Evolutionary conservation across 2,797 vertebrate species (phyloP), one percentile per base, ranked within the genome.

Genomic region (Characodon lateralis): DNA sequence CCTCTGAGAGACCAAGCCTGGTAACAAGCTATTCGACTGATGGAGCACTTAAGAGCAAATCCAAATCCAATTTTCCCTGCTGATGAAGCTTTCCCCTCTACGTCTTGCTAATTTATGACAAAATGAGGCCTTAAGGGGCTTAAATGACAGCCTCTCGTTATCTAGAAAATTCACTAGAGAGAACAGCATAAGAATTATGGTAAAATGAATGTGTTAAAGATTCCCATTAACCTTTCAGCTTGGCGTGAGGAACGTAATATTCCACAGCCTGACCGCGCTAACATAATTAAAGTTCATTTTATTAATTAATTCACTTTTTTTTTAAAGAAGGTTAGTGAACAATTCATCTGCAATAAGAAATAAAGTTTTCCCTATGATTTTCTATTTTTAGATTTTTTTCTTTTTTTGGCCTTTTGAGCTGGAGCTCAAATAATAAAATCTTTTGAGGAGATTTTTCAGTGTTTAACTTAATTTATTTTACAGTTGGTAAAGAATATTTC

Each of bases 1-100:
- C 53, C 78, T 68, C 66, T 77, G 72, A 87, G 73, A 87, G 12
- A 63, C 73, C 9, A 71, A 77, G 86, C 72, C 59, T 72, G 41
- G 85, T 87, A 91, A 90, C 87, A 87, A 92, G 87, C 84, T 90
- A 93, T 93, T 89, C 89, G 81, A 83, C 85, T 82, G 90, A 94
- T 87, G 70, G 78, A 90, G 87, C 92, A 88, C 91, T 92, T 90
- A 86, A 91, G 89, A 89, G 80, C 72, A 90, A 93, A 95, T 92
- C 89, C 88, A 92, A 91, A 93, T 93, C 83, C 80, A 93, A 93
- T 94, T 93, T 92, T 88, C 89, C 76, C 77, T 77, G 81, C 90
- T 90, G 86, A 89, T 89, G 88, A 93, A 91, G 88, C 82, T 80
- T 83, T 84, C 59, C 78, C 69, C 53, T 74, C 77, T 72, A 75